A percentile compares a stretch with the other conserved stretches of the same genome.
Conservation (phyloP, 2,113 vertebrate genomes). For the Buteo buteo region DNA sequence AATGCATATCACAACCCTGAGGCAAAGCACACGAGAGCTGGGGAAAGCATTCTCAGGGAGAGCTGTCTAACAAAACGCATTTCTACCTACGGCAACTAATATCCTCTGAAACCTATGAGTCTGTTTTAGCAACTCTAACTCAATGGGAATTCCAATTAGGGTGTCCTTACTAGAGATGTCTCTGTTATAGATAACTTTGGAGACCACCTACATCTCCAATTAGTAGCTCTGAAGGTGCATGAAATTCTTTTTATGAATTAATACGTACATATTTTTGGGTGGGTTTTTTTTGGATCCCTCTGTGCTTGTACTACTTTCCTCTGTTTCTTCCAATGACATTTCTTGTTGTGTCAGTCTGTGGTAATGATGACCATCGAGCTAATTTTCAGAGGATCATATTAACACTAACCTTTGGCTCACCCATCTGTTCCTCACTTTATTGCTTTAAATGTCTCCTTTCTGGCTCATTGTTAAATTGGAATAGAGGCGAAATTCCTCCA, state of each 20-base stretch:
- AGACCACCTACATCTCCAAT: neutral
- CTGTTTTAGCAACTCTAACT: conserved; percentile 3
- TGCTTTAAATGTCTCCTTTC: conserved; percentile 32
- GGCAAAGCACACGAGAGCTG: neutral
- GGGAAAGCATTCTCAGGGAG: neutral
- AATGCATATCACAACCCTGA: conserved; percentile 8
- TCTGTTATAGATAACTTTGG: neutral
- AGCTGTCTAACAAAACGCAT: conserved; percentile 28
- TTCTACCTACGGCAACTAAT: conserved; percentile 41
- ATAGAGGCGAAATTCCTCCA: neutral
- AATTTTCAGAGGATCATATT: conserved; percentile 39
- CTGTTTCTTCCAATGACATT: neutral
- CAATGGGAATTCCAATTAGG: conserved; percentile 13
- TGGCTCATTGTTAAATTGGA: conserved; percentile 18
- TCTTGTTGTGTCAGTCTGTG: neutral
- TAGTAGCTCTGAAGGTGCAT: neutral
- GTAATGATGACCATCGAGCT: conserved; percentile 18
- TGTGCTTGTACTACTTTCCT: neutral
- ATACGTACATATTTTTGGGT: neutral
- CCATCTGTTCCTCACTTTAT: conserved; percentile 35
- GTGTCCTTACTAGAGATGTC: neutral
- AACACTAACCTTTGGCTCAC: conserved; percentile 52
- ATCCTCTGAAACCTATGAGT: conserved; percentile 16
- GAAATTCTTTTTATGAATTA: neutral
- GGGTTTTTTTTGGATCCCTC: neutral